phyloP scores from a whole-genome alignment of 2,888 invertebrate genomes.

The Heliconius ethilla region DNA sequence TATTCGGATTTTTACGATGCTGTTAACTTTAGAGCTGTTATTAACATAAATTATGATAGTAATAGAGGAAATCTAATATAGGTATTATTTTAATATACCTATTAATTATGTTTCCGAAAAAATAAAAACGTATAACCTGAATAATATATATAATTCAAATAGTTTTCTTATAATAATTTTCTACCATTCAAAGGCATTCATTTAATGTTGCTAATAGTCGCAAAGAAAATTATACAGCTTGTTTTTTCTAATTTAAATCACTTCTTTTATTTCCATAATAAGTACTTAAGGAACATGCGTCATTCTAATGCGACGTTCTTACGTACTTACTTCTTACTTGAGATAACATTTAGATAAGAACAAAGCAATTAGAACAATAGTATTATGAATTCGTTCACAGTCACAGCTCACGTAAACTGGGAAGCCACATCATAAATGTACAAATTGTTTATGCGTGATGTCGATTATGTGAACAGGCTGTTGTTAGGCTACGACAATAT shows the following conservation, averaged over 20 bases:
- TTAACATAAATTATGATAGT: constrained; percentile 4
- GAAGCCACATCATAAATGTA: constrained; percentile 1
- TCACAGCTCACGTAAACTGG: constrained; percentile 13
- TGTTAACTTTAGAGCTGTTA: constrained; percentile 12
- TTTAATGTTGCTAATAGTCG: neutral
- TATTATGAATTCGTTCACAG: constrained; percentile 23
- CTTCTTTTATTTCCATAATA: constrained; percentile 33
- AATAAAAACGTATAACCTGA: neutral
- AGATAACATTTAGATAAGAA: constrained; percentile 24
- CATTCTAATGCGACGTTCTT: constrained; percentile 18
- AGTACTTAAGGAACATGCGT: constrained; percentile 24
- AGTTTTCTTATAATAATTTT: neutral
- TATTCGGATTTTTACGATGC: constrained; percentile 22
- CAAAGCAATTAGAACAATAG: constrained; percentile 17
- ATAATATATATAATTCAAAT: neutral
- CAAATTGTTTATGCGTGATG: neutral
- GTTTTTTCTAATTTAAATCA: constrained; percentile 30
- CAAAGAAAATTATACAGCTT: constrained; percentile 2
- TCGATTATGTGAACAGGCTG: neutral
- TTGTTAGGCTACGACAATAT: constrained; percentile 4
- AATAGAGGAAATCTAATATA: constrained; percentile 2
- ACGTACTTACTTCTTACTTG: constrained; percentile 24
- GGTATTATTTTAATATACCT: neutral
- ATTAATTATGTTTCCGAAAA: no score
- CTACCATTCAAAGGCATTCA: neutral